Percentiles rank a stretch among this genome's conserved stretches.
phyloP scores from a whole-genome alignment of 2,113 vertebrate genomes.

The Pogonocichla stellata region DNA sequence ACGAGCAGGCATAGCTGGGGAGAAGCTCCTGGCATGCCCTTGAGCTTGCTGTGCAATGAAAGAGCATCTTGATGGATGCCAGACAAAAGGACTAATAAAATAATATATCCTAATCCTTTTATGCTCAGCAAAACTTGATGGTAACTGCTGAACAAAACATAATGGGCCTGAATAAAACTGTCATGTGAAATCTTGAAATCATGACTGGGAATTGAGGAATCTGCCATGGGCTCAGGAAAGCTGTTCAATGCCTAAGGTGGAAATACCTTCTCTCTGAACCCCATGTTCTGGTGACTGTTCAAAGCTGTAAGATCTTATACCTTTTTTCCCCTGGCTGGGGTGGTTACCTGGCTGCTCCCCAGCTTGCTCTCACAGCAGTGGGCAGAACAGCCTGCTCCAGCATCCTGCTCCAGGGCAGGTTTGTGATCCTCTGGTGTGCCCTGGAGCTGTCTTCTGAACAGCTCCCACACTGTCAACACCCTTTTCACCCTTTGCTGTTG shows the following conservation, averaged over 20 bases:
- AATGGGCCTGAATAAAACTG: conserved; percentile 15
- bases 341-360: neutral
- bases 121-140: neutral
- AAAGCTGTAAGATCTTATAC: neutral
- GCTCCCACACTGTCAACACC: neutral
- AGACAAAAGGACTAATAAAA: neutral
- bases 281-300: neutral
- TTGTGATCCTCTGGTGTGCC: neutral
- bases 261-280: neutral
- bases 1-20: neutral
- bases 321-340: neutral
- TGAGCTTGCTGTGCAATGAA: neutral
- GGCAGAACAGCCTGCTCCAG: neutral
- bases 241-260: neutral
- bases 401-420: neutral
- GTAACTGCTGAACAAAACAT: conserved; percentile 10
- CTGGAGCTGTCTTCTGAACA: neutral
- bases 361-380: neutral
- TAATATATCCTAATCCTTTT: conserved; percentile 10
- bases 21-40: neutral
- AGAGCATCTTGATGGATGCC: neutral
- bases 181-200: neutral
- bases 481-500: neutral
- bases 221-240: neutral
- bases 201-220: neutral